Evolutionary conservation across 2,797 vertebrate species (phyloP).

Genomic region (Xenopus petersii): DNA sequence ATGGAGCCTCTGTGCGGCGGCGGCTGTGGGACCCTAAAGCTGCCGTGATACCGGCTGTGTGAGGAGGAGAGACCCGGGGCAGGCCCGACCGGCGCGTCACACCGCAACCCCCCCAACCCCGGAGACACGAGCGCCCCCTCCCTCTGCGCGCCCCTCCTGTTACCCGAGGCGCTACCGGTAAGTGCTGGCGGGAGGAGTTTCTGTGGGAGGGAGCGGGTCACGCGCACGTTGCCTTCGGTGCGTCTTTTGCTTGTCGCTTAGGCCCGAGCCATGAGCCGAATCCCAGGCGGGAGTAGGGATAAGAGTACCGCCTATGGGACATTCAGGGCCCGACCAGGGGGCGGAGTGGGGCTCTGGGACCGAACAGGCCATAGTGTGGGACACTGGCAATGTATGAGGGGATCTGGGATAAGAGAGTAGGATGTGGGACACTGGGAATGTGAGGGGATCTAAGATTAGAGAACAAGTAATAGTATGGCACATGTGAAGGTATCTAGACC

Average conservation of each 20-base stretch:
- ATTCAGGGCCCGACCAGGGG: no score
- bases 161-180: conserved; percentile 22
- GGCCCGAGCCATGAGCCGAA: not conserved
- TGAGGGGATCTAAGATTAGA: no score
- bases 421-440: no score
- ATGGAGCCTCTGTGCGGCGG: conserved; percentile 73
- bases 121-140: conserved; percentile 11
- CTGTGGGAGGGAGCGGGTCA: not conserved
- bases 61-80: conserved; percentile 39
- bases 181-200: conserved; percentile 22
- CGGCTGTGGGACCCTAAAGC: conserved; percentile 63
- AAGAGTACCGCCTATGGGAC: not conserved
- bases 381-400: no score
- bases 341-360: no score
- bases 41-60: conserved; percentile 62
- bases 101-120: conserved; percentile 25
- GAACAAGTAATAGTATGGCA: no score
- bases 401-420: no score
- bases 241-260: not conserved
- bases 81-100: conserved; percentile 48
- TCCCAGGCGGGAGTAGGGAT: no score
- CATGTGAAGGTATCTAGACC: no score
- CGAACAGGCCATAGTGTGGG: not conserved
- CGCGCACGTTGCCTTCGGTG: conserved; percentile 29
- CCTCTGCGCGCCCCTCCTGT: not conserved